Conservation (phyloP, 2,888 invertebrate species). For the Brachypalpus laphriformis region DNA sequence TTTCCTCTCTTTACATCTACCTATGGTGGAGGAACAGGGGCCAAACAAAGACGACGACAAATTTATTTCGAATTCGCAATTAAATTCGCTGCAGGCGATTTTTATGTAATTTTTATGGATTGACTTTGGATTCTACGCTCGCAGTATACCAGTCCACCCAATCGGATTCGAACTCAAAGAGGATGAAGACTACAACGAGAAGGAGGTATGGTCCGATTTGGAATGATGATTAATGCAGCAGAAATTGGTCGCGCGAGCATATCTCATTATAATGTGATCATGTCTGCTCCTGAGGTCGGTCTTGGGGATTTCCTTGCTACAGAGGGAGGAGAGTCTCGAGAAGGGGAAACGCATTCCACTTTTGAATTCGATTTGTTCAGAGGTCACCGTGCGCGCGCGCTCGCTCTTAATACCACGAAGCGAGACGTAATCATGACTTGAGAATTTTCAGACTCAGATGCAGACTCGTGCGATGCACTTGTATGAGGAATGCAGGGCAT, state of each 20-base stretch:
- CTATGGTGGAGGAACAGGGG: conserved; percentile 5
- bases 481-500: conserved; percentile 42
- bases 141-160: conserved; percentile 39
- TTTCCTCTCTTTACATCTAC: not conserved
- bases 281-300: conserved; percentile 67
- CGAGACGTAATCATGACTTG: conserved; percentile 61
- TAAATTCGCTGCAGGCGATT: conserved; percentile 80
- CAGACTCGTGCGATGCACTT: conserved; percentile 53
- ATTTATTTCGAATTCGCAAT: conserved; percentile 80
- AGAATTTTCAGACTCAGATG: conserved; percentile 30
- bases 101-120: conserved; percentile 77
- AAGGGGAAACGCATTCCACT: conserved; percentile 45
- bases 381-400: not conserved
- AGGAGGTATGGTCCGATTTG: conserved; percentile 68
- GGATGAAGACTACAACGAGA: conserved; percentile 16
- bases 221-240: conserved; percentile 74
- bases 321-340: not conserved
- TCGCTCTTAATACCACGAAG: conserved; percentile 15
- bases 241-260: conserved; percentile 74
- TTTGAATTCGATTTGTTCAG: conserved; percentile 48
- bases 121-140: conserved; percentile 72
- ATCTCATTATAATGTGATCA: conserved; percentile 75
- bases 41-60: conserved; percentile 77
- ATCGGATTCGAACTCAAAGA: conserved; percentile 26
- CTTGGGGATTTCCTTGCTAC: conserved; percentile 28